Percentiles rank a stretch among this genome's conserved stretches.
phyloP scores from a whole-genome alignment of 2,113 vertebrate genomes.

The Merops nubicus region DNA sequence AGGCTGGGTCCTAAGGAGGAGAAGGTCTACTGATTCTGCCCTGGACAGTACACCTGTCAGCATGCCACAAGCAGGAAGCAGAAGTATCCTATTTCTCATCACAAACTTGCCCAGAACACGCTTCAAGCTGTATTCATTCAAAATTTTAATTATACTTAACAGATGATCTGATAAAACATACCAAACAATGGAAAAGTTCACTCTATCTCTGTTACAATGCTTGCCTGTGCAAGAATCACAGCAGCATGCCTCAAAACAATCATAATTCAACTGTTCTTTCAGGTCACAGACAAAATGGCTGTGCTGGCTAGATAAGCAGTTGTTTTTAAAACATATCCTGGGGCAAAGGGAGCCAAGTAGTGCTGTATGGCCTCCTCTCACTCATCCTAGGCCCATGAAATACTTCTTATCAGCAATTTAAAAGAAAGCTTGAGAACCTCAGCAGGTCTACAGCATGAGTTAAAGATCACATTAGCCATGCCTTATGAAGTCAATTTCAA shows the following conservation, averaged over 20 bases:
- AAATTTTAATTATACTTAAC: slow-evolving; percentile 45
- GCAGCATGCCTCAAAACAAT: neutral
- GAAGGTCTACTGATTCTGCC: neutral
- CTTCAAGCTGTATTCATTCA: slow-evolving; percentile 8
- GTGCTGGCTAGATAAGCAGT: neutral
- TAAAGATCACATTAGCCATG: neutral
- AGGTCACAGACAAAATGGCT: neutral
- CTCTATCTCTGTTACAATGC: neutral
- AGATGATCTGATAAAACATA: slow-evolving; percentile 49
- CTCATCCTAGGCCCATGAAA: neutral
- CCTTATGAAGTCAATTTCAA: neutral
- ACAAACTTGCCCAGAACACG: slow-evolving; percentile 40
- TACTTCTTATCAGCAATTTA: neutral
- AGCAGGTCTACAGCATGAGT: neutral
- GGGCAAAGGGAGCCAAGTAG: neutral
- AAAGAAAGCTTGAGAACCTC: neutral
- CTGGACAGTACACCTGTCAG: slow-evolving; percentile 46
- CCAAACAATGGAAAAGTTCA: neutral
- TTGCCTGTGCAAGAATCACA: slow-evolving; percentile 46
- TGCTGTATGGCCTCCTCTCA: neutral
- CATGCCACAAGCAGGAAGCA: slow-evolving; percentile 28
- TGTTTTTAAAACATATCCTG: neutral
- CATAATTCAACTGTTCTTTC: neutral
- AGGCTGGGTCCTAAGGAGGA: neutral
- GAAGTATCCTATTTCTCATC: slow-evolving; percentile 18